Conservation (phyloP, 2,888 invertebrate genomes). For the Hybos culiciformis region DNA sequence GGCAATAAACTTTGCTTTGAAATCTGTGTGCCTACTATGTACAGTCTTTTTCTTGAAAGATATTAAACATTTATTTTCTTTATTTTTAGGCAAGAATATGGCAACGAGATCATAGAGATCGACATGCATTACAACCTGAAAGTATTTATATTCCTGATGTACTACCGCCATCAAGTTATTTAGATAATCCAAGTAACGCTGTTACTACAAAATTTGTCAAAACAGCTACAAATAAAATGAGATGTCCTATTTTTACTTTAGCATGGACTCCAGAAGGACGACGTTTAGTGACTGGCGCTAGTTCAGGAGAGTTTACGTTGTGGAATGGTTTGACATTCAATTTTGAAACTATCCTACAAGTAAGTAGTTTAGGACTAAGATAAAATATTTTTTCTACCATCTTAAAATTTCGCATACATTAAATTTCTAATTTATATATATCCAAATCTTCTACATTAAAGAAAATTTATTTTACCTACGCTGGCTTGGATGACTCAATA, state of each 20-base stretch:
- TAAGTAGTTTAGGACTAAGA: too few species aligned
- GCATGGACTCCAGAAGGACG: slow-evolving; percentile 99
- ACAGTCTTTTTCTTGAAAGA: not conserved
- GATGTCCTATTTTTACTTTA: slow-evolving; percentile 97
- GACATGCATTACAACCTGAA: slow-evolving; percentile 84
- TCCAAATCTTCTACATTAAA: too few species aligned
- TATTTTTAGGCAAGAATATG: slow-evolving; percentile 67
- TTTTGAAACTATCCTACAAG: slow-evolving; percentile 99
- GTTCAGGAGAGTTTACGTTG: slow-evolving; percentile 97
- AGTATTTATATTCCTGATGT: slow-evolving; percentile 88
- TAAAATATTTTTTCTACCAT: too few species aligned
- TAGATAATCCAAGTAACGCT: slow-evolving; percentile 92
- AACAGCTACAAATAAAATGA: slow-evolving; percentile 99
- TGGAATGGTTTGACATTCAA: slow-evolving; percentile 99
- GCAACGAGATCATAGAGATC: slow-evolving; percentile 86
- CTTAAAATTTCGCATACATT: not conserved
- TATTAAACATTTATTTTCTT: slow-evolving; percentile 4
- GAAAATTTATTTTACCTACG: too few species aligned
- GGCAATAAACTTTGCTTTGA: slow-evolving; percentile 44
- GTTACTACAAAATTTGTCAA: slow-evolving; percentile 91
- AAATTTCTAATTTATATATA: not conserved
- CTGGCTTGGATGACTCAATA: too few species aligned
- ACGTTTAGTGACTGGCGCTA: slow-evolving; percentile 93
- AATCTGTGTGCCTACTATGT: not conserved
- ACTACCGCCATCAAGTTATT: slow-evolving; percentile 84